Base-by-base conservation (phyloP, 2,888 invertebrate genomes). In the Ellobium chinense region DNA sequence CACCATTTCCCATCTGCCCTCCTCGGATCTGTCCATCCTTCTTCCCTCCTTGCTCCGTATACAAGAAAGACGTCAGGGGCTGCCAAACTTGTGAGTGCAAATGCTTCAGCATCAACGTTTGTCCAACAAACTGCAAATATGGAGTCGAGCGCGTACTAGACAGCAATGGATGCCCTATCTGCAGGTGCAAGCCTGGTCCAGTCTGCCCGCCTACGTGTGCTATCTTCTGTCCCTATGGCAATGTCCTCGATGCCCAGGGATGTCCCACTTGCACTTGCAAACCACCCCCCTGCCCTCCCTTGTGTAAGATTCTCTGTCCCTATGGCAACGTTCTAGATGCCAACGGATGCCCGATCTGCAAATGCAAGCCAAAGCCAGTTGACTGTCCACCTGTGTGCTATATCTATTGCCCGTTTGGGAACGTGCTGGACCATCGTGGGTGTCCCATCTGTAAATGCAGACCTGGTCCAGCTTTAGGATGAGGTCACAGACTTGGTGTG, bases 291-390 rank as follows among this genome's bases (percentile, higher is more conserved):
- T 60, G 60, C n/a, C 60, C 60, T n/a, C 60, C 60, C 5, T 5
- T 60, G 5, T 60, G 60, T n/a, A 24, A 5, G n/a, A 60, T 18
- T n/a, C 5, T 24, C n/a, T 60, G 60, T 24, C 27, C 27, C 7
- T n/a, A 60, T 24, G 60, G 60, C 7, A 60, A n/a, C 9, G 60
- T 60, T n/a, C 60, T 18, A 24, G 60, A 60, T n/a, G n/a, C 5
- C n/a, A 60, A 60, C n/a, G 60, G 60, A 7, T 60, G 60, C 60
- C 60, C 60, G 5, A 60, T n/a, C n/a, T 60, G 60, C n/a, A 73
- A 58, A 60, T 58, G 7, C 21, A 56, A 58, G 24, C n/a, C 29
- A 73, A 58, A 21, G 14, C 39, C 54, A 58, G 29, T 34, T 73
- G 34, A 24, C 46, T 60, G 60, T 60, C 14, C 14, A 60, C 60